Evolutionary conservation across 2,113 vertebrate genomes (phyloP).

Genomic region (Ctenomys sociabilis): DNA sequence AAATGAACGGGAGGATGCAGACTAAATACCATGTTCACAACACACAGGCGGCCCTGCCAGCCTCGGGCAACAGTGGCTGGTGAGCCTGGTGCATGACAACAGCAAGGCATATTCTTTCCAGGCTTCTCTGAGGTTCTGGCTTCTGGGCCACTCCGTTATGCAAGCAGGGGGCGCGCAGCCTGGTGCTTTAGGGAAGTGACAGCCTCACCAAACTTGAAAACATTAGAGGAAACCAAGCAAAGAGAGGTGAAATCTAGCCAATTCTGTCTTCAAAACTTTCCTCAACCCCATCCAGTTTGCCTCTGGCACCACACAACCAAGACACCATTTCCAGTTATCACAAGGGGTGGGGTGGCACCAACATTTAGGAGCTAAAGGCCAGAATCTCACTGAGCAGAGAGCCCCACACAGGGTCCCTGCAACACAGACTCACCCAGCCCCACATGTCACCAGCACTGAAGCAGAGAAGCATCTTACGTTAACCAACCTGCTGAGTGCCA

Average conservation of each 20-base stretch:
- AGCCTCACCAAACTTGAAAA: neutral
- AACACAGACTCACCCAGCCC: neutral
- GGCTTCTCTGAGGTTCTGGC: neutral
- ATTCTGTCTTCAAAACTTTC: neutral
- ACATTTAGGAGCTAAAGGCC: neutral
- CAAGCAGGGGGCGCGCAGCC: no score
- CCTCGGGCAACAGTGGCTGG: accelerated
- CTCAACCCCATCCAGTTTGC: neutral
- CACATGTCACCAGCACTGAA: accelerated
- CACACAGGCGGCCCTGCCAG: neutral
- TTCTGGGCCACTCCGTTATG: neutral
- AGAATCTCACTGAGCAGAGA: no score
- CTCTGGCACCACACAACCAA: neutral
- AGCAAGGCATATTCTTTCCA: neutral
- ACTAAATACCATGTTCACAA: neutral
- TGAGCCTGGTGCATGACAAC: neutral
- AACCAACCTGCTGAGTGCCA: neutral
- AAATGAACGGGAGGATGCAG: neutral
- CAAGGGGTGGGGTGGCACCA: neutral
- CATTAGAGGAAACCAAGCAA: neutral
- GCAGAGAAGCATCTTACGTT: neutral
- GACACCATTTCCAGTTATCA: neutral
- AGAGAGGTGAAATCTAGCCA: neutral
- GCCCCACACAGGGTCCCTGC: no score
- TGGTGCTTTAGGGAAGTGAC: neutral